Evolutionary conservation across 2,888 invertebrate genomes (phyloP), one percentile per base, ranked within the genome.

Genomic region (Apocheima hispidaria): DNA sequence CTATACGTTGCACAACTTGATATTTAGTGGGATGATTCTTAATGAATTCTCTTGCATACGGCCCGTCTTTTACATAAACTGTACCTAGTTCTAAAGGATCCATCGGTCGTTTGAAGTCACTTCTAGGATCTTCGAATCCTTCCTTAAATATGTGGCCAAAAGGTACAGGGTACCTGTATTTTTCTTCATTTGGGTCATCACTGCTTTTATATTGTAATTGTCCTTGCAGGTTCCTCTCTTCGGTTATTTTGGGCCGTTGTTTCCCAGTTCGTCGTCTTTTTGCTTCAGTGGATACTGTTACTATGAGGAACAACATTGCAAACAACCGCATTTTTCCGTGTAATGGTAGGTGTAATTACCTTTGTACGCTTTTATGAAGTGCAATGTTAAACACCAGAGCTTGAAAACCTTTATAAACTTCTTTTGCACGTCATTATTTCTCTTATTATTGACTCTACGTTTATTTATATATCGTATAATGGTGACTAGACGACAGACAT

Each of bases 91-190:
- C 80, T 26, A 80, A 20, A 1, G 66, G 4, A 54, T 83, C 79
- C 10, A 75, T 2, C 0, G 84, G 82, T 55, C 68, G 64, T 55
- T 76, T 78, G 0, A 53, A 16, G 7, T 41, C 26, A 51, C 28
- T 14, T 2, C 7, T 9, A 0, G 72, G 68, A 20, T 84, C 81
- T 59, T 64, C 74, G 2, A 73, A 69, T 1, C 85, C 84, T 2
- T 79, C 72, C 65, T 62, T 73, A 6, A 65, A 73, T n/a, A 87
- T 74, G 41, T 84, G 81, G 21, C 81, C 80, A 59, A 85, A 86
- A 1, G 83, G 79, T 2, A 84, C 75, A 2, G 76, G 74, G 3
- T 68, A 35, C 4, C 21, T 36, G 3, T n/a, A 49, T 36, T 6
- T 16, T 9, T 38, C 30, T 14, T 9, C 9, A 7, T 1, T 12